Evolutionary conservation across 2,797 vertebrate genomes (phyloP), one percentile per base, ranked within the genome.

Genomic region (Falco novaeseelandiae): DNA sequence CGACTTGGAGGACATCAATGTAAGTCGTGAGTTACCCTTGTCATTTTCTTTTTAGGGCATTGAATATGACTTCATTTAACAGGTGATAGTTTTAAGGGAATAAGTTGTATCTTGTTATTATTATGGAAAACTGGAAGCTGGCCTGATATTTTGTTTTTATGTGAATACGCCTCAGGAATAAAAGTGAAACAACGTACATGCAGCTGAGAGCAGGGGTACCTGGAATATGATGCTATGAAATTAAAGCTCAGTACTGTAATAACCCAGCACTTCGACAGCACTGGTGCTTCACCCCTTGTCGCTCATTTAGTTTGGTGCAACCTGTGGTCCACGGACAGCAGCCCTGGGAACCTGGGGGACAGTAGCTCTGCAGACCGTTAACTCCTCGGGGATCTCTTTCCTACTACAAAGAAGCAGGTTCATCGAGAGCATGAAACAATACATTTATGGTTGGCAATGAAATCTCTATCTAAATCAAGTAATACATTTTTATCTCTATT

Each of bases 1-100:
- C 86, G 99, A 99, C 95, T 96, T 99, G 93, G 99, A 99, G 97
- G 99, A 99, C 91, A 99, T 99, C 93, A 99, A 99, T 6, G 99
- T 99, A 97, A 98, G 99, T 98, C 32, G 25, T 59, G 11, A 65
- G 8, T 48, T 62, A 4, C 27, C 59, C 26, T 23, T 55, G 16
- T 8, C 30, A 0, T 12, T 76, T 86, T 18, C 38, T 40, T 49
- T 21, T 20, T 36, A 55, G 71, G 7, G 20, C 20, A 2, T 2
- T 21, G 26, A 54, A 14, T 15, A 3, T 7, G 29, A 7, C 67
- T 71, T 52, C 22, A 1, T 30, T 57, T 36, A 26, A 38, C 10
- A 54, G 32, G 1, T 49, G 10, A 32, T 25, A 0, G 67, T 34
- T 81, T 8, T 7, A 49, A 61, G 69, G 55, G 27, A 40, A 6